Evolutionary conservation across 2,888 invertebrate genomes (phyloP).

Genomic region (Andrena fulva): DNA sequence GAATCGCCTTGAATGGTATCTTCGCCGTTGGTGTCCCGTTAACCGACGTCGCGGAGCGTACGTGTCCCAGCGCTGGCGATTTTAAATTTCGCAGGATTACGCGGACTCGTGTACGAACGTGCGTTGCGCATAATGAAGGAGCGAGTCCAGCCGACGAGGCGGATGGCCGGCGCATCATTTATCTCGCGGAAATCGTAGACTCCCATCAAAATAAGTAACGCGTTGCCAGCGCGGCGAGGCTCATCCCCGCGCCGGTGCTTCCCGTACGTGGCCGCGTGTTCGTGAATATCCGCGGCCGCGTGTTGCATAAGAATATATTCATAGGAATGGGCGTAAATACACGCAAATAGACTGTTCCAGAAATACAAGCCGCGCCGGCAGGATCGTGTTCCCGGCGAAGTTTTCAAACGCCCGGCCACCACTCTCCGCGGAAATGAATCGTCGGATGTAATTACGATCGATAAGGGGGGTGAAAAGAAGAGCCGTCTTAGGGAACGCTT

Average conservation of each 20-base stretch:
- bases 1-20: too few relatives aligned
- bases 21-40: conserved; percentile 52
- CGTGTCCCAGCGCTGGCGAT: conserved; percentile 34
- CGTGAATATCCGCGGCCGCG: neutral
- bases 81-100: conserved; percentile 52
- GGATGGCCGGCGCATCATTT: conserved; percentile 68
- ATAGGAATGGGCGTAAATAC: conserved; percentile 42
- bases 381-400: conserved; percentile 39
- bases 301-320: conserved; percentile 42
- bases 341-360: conserved; percentile 39
- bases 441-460: conserved; percentile 27
- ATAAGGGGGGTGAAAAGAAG: neutral
- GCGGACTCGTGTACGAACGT: conserved; percentile 27
- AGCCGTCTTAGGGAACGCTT: neutral
- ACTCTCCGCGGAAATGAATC: conserved; percentile 27
- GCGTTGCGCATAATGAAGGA: conserved; percentile 67
- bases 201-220: conserved; percentile 66
- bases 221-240: conserved; percentile 29
- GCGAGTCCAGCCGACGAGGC: conserved; percentile 45
- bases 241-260: conserved; percentile 20
- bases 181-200: conserved; percentile 72
- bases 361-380: conserved; percentile 29
- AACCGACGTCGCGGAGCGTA: conserved; percentile 27
- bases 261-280: neutral
- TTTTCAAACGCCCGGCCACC: neutral